phyloP scores from a whole-genome alignment of 2,113 vertebrate species.

The Aegithalos caudatus region DNA sequence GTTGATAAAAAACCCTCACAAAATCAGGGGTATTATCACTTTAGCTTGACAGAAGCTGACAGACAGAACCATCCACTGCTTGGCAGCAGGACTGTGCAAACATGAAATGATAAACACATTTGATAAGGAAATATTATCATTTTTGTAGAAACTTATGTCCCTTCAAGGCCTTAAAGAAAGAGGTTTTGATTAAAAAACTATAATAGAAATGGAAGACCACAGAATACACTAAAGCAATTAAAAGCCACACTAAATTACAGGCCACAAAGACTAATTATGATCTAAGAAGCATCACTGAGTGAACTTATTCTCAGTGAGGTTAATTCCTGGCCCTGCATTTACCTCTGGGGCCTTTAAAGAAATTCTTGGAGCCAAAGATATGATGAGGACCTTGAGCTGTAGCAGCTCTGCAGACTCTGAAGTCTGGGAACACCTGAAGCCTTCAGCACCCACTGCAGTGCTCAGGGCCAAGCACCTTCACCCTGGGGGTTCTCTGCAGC shows the following conservation, averaged over 20 bases:
- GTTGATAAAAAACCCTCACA: not conserved
- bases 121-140: not conserved
- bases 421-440: not conserved
- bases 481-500: not conserved
- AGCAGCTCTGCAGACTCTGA: not conserved
- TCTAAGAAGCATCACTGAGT: not conserved
- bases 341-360: not conserved
- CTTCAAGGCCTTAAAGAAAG: not conserved
- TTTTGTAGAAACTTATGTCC: not conserved
- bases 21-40: not conserved
- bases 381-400: not conserved
- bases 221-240: not conserved
- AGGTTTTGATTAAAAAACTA: not conserved
- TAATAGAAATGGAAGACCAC: not conserved
- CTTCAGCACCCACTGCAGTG: not conserved
- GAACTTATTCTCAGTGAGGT: not conserved
- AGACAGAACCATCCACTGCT: not conserved
- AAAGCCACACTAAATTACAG: not conserved
- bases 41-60: not conserved
- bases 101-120: not conserved
- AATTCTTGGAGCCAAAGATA: not conserved
- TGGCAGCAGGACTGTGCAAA: not conserved
- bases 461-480: not conserved
- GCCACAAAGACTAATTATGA: not conserved
- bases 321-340: not conserved